phyloP scores from a whole-genome alignment of 2,797 vertebrate species.

The Catamblyrhynchus diadema region DNA sequence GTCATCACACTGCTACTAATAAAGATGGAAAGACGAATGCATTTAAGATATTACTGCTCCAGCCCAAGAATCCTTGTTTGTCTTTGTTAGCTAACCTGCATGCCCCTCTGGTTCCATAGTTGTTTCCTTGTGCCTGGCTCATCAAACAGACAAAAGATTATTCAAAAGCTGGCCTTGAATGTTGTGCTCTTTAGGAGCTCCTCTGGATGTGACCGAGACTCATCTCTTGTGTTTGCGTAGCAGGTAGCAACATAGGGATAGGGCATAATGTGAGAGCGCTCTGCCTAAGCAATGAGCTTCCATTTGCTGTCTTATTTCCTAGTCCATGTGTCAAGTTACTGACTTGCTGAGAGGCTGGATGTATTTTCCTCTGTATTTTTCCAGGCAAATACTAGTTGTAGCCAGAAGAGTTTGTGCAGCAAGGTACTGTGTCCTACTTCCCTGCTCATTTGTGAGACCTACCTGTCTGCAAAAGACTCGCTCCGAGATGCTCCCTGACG shows the following conservation, averaged over 20 bases:
- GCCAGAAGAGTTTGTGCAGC: background rate
- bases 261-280: background rate
- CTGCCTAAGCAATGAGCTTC: background rate
- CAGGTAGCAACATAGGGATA: accelerated
- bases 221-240: background rate
- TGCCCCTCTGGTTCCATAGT: background rate
- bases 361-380: slow-evolving; percentile 48
- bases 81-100: background rate
- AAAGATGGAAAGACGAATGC: background rate
- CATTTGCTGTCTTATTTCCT: background rate
- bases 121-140: background rate
- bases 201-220: background rate
- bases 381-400: background rate
- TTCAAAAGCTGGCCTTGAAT: background rate
- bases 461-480: background rate
- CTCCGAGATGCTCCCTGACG: background rate
- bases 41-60: background rate
- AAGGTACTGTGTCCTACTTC: background rate
- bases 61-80: background rate
- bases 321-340: slow-evolving; percentile 14
- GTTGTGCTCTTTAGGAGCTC: background rate
- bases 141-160: background rate
- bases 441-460: background rate
- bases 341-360: slow-evolving; percentile 11
- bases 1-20: background rate